These are phyloP conservation scores for Trichoplusia ni DNA, from an alignment of 1,140 invertebrate genomes.

Conservation along the genomic window DNA sequence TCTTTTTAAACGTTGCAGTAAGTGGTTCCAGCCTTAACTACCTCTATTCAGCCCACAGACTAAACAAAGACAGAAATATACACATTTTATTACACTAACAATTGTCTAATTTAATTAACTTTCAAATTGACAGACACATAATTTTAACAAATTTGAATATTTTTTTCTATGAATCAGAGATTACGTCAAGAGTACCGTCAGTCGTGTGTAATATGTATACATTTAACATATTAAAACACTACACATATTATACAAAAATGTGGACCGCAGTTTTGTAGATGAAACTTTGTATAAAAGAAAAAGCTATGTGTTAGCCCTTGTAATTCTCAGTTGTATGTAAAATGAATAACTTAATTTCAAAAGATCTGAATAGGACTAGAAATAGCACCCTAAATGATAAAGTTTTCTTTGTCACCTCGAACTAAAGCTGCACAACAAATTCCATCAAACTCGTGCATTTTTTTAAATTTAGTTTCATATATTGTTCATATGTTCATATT, in stretches of 20 bases:
- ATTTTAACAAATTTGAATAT: constrained; percentile 30
- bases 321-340: too few relatives aligned
- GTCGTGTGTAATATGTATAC: constrained; percentile 25
- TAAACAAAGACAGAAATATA: constrained; percentile 6
- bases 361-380: too few relatives aligned
- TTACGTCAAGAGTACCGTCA: constrained; percentile 23
- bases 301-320: too few relatives aligned
- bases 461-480: too few relatives aligned
- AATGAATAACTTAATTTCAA: too few relatives aligned
- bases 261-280: constrained; percentile 8
- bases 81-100: constrained; percentile 25
- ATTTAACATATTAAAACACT: constrained; percentile 21
- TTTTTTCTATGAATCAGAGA: constrained; percentile 7
- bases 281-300: neutral
- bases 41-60: neutral
- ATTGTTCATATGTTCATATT: too few relatives aligned
- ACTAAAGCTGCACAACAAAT: too few relatives aligned
- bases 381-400: too few relatives aligned
- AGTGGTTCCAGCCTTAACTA: neutral
- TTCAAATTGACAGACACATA: constrained; percentile 48
- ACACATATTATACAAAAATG: constrained; percentile 29
- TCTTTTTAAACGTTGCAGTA: too few relatives aligned
- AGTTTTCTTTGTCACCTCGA: too few relatives aligned
- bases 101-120: constrained; percentile 43
- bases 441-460: too few relatives aligned